Base-by-base conservation (phyloP, 2,888 invertebrate genomes). In the Orthosia cruda region DNA sequence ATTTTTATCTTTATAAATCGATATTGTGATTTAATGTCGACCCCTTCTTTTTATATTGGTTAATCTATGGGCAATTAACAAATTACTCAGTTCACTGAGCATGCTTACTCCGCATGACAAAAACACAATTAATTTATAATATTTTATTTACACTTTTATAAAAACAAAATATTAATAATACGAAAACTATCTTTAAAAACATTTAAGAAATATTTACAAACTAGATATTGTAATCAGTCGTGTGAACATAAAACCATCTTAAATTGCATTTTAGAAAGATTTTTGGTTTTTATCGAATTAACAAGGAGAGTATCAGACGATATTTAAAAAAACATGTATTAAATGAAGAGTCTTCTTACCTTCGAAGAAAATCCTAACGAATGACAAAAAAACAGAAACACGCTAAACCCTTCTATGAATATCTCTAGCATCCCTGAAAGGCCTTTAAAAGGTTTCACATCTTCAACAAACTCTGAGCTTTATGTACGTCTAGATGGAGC, bases 401-500 rank as follows among this genome's bases (percentile, higher is more conserved):
- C 26, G 18, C 26, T 26, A 7, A 55, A 49, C 55, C 11, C 4
- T 18, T 57, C 12, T 65, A 54, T 23, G 1, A 3, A n/a, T 50
- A 55, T 15, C 50, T 79, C 13, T 16, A 75, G 12, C 0, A 64
- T n/a, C 16, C 23, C 49, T 11, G 71, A 71, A 4, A 69, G 18
- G 12, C 54, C 52, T 0, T 49, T n/a, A 7, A 49, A n/a, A 55
- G 0, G 5, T 57, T 57, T 74, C 9, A 74, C 0, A 54, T 65
- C 50, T 61, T 50, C 55, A 74, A 59, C 7, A 71, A 61, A 71
- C 74, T 76, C 4, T 64, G 12, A 16, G 74, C n/a, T 58, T 67
- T 77, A 26, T 13, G 13, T 16, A 20, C 20, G n/a, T n/a, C 59
- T 75, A 54, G 86, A 81, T 50, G 55, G 47, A 32, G 71, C 32